Evolutionary conservation across 2,888 invertebrate species (phyloP).

Genomic region (Caenorhabditis sp.): DNA sequence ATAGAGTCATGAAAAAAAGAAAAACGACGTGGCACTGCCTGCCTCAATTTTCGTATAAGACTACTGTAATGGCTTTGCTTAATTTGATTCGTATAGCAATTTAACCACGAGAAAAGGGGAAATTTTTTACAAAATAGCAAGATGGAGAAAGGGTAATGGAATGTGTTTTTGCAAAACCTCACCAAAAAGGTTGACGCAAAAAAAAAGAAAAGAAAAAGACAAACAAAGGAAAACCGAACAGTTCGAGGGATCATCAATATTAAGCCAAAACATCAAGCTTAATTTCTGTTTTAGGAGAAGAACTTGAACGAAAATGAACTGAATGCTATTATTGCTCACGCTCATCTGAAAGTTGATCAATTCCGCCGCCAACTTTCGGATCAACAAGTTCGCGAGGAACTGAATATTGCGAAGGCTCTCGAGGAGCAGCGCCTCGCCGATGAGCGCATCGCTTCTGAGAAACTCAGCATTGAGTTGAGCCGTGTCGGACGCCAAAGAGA

Average conservation of each 20-base stretch:
- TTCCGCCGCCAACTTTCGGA: constrained; percentile 89
- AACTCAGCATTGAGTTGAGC: constrained; percentile 88
- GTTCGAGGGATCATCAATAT: too few species aligned
- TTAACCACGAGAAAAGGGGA: background rate
- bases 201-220: constrained; percentile 1
- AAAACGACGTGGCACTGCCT: constrained; percentile 1
- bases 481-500: constrained; percentile 69
- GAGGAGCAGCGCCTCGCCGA: constrained; percentile 87
- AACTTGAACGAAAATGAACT: constrained; percentile 87
- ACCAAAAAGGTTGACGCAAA: too few species aligned
- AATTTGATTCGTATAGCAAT: constrained; percentile 15
- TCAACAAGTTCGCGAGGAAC: constrained; percentile 87
- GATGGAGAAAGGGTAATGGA: background rate
- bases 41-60: constrained; percentile 8
- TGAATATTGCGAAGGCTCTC: constrained; percentile 87
- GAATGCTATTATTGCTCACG: constrained; percentile 90
- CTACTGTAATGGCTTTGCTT: constrained; percentile 38
- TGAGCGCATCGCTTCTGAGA: constrained; percentile 85
- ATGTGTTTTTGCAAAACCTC: too few species aligned
- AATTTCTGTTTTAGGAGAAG: constrained; percentile 66
- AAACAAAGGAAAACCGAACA: too few species aligned
- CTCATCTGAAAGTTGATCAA: constrained; percentile 89
- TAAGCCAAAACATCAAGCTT: too few species aligned
- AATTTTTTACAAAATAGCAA: background rate
- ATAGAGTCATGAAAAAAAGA: background rate